These are phyloP conservation scores for Hypselothyrea guttata DNA, from an alignment of 2,888 invertebrate genomes.

Conservation along the genomic window DNA sequence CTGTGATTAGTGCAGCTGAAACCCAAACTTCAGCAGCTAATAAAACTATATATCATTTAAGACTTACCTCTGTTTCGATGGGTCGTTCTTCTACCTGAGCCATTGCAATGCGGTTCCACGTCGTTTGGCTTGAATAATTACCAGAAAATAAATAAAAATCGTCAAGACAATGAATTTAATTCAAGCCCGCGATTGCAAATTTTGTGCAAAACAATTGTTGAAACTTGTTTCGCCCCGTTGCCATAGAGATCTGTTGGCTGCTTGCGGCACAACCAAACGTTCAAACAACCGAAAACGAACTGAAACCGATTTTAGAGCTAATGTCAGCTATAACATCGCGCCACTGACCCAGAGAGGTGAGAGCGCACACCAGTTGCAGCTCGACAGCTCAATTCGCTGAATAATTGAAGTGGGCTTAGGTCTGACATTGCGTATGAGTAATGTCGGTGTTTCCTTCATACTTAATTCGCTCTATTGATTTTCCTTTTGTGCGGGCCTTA, in stretches of 20 bases:
- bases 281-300: constrained; percentile 75
- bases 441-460: constrained; percentile 22
- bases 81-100: constrained; percentile 64
- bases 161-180: constrained; percentile 11
- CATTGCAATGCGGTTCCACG: constrained; percentile 66
- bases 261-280: constrained; percentile 78
- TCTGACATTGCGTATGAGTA: constrained; percentile 47
- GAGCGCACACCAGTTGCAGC: constrained; percentile 1
- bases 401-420: constrained; percentile 13
- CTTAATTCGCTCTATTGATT: constrained; percentile 34
- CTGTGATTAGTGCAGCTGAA: too few relatives aligned
- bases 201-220: constrained; percentile 35
- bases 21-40: too few relatives aligned
- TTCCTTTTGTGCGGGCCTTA: constrained; percentile 9
- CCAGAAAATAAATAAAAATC: constrained; percentile 8
- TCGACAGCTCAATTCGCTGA: constrained; percentile 6
- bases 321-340: constrained; percentile 10
- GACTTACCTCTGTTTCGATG: constrained; percentile 75
- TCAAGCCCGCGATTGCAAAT: constrained; percentile 1
- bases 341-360: constrained; percentile 3
- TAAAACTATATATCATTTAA: neutral
- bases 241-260: constrained; percentile 39
- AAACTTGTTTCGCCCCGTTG: constrained; percentile 39
- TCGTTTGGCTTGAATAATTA: constrained; percentile 31
- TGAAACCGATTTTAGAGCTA: constrained; percentile 53